Percentiles rank a stretch among this genome's conserved stretches.
Evolutionary conservation across 1,140 invertebrate species (phyloP).

Genomic region (Diuraphis noxia): DNA sequence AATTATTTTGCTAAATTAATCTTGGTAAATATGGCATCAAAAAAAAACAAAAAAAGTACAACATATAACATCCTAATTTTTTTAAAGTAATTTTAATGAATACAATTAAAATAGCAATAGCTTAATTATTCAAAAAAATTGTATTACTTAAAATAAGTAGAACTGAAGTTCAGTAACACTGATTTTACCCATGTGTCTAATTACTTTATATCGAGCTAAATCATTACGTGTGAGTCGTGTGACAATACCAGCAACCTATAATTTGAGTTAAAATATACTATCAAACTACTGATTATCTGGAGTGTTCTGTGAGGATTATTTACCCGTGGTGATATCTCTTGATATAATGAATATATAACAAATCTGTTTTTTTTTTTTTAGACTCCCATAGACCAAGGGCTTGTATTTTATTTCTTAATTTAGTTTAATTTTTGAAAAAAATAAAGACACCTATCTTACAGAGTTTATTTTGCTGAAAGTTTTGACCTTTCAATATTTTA

Average conservation of each 20-base stretch:
- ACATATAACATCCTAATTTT: background rate
- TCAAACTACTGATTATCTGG: too few relatives aligned
- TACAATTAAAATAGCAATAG: background rate
- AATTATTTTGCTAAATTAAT: background rate
- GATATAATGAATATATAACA: too few relatives aligned
- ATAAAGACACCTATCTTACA: too few relatives aligned
- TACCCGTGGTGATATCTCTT: too few relatives aligned
- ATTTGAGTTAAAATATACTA: slow-evolving; percentile 56
- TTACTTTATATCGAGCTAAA: slow-evolving; percentile 79
- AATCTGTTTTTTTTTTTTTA: too few relatives aligned
- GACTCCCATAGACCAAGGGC: too few relatives aligned
- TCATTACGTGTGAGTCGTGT: slow-evolving; percentile 96
- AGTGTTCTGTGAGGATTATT: too few relatives aligned
- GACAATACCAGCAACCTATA: slow-evolving; percentile 88
- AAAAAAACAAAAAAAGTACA: too few relatives aligned
- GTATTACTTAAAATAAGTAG: background rate
- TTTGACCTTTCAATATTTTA: too few relatives aligned
- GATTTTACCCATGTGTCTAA: slow-evolving; percentile 74
- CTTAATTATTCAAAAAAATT: background rate
- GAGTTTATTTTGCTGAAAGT: too few relatives aligned
- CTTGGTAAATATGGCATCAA: background rate
- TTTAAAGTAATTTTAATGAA: background rate
- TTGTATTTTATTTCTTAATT: too few relatives aligned
- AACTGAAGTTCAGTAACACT: slow-evolving; percentile 72
- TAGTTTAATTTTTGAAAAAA: too few relatives aligned